A percentile compares a stretch with the other conserved stretches of the same genome.
phyloP scores from a whole-genome alignment of 2,888 invertebrate genomes.

The Frankliniella intonsa region DNA sequence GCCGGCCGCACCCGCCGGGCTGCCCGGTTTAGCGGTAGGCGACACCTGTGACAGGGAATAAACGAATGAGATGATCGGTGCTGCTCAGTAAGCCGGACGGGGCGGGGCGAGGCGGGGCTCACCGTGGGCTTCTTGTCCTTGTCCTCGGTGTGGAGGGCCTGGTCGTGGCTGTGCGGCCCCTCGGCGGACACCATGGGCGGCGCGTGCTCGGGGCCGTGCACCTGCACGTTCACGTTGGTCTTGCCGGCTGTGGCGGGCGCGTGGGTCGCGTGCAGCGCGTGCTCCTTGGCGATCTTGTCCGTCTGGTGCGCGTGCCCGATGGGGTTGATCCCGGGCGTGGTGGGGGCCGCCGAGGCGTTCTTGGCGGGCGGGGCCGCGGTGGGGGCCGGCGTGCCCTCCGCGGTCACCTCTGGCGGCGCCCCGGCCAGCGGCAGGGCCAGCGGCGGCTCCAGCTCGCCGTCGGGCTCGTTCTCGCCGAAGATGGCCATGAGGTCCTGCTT shows the following conservation, averaged over 20 bases:
- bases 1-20: not conserved
- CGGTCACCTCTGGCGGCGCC: not conserved
- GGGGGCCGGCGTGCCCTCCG: not conserved
- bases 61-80: not conserved
- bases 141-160: conserved; percentile 1
- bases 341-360: not conserved
- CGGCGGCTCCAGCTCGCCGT: conserved; percentile 8
- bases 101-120: not conserved
- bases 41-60: not conserved
- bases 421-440: conserved; percentile 1
- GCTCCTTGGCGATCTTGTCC: conserved; percentile 10
- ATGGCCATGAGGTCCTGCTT: not conserved
- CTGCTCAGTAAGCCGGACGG: not conserved
- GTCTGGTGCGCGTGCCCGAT: conserved; percentile 15
- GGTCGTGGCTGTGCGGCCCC: not conserved
- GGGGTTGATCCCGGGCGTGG: not conserved
- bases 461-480: conserved; percentile 10
- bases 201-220: not conserved
- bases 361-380: not conserved
- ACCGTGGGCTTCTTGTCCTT: not conserved
- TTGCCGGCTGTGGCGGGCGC: not conserved
- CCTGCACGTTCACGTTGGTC: not conserved
- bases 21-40: not conserved
- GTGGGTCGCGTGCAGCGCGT: not conserved
- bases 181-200: conserved; percentile 17